Conservation (phyloP, 2,888 invertebrate genomes). For the Linnaemya tessellans region DNA sequence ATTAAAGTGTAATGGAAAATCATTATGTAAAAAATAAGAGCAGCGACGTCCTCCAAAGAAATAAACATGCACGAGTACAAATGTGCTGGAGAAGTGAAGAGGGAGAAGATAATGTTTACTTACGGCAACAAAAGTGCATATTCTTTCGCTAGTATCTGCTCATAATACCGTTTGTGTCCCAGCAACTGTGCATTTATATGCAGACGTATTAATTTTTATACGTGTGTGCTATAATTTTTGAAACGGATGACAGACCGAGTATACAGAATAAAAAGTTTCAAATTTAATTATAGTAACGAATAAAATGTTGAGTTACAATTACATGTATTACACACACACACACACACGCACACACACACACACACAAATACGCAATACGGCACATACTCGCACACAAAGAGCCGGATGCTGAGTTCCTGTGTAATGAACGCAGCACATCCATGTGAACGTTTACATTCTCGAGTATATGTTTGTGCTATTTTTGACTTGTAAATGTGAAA, state of each 20-base stretch:
- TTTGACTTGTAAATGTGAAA: conserved; percentile 30
- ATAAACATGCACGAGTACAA: conserved; percentile 2
- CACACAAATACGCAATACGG: not conserved
- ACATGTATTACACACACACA: conserved; percentile 1
- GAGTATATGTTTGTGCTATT: conserved; percentile 9
- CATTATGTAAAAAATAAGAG: conserved; percentile 40
- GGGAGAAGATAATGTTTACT: conserved; percentile 34
- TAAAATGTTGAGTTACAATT: conserved; percentile 37
- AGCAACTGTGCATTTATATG: conserved; percentile 7
- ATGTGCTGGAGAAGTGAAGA: not conserved
- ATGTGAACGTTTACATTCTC: conserved; percentile 1
- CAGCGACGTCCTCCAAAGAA: conserved; percentile 30
- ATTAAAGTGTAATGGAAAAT: conserved; percentile 60
- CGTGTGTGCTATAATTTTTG: conserved; percentile 58
- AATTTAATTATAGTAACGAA: conserved; percentile 68
- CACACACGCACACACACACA: not conserved
- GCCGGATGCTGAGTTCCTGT: conserved; percentile 20
- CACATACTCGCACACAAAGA: not conserved
- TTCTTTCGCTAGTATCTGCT: conserved; percentile 1
- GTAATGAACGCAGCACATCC: not conserved
- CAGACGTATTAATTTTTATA: not conserved
- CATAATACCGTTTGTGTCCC: not conserved
- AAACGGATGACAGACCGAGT: conserved; percentile 62
- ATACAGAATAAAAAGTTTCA: conserved; percentile 60
- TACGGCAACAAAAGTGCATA: conserved; percentile 5